A percentile compares a stretch with the other conserved stretches of the same genome.
Conservation (phyloP, 2,113 vertebrate species). For the Muntiacus reevesi region DNA sequence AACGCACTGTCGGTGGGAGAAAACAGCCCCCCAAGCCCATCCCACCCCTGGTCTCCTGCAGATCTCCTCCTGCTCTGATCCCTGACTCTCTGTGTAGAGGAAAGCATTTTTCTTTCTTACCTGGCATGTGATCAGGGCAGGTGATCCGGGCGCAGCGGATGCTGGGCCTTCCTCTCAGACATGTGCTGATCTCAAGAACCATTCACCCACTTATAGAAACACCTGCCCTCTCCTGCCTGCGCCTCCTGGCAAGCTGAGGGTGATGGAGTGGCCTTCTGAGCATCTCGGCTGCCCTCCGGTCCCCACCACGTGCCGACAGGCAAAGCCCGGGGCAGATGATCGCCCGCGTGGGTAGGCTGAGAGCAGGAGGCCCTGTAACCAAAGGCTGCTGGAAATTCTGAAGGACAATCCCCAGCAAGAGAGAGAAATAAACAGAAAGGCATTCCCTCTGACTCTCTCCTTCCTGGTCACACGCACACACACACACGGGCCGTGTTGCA, state of each 20-base stretch:
- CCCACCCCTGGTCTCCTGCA: not conserved
- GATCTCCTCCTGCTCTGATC: not conserved
- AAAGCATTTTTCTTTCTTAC: conserved; percentile 40
- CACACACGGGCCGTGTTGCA: fast-evolving
- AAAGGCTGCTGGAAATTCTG: not conserved
- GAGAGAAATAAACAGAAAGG: not conserved
- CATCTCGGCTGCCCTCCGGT: fast-evolving
- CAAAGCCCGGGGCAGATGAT: fast-evolving
- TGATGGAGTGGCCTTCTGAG: not conserved
- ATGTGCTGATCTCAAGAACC: conserved; percentile 59
- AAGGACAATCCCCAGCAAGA: not conserved
- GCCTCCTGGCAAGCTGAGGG: fast-evolving
- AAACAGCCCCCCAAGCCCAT: not conserved
- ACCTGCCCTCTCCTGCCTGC: not conserved
- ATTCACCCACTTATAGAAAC: conserved; percentile 68
- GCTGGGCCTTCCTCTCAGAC: conserved; percentile 44
- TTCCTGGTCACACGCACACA: not conserved
- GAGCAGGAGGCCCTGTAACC: not conserved
- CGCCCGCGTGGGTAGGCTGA: fast-evolving
- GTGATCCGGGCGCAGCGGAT: conserved; percentile 57
- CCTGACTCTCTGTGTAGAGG: not conserved
- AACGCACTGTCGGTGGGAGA: conserved; percentile 53
- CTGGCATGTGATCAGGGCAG: not conserved
- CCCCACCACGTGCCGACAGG: fast-evolving
- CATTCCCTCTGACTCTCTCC: not conserved